Evolutionary conservation across 2,888 invertebrate species (phyloP), one percentile per base, ranked within the genome.

Genomic region (Schrankia costaestrigalis): DNA sequence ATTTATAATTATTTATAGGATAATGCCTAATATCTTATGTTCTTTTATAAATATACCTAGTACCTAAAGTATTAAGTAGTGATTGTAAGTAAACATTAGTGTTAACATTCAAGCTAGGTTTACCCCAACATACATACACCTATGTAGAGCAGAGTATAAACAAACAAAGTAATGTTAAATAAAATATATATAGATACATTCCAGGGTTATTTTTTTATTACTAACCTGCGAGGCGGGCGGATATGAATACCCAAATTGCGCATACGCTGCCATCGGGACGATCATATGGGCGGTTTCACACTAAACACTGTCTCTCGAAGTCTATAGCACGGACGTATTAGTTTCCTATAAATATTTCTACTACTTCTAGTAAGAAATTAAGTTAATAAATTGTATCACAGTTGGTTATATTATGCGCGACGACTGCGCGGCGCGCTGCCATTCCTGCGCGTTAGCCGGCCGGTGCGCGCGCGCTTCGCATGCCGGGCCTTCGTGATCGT

Each of bases 181-280:
- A n/a, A n/a, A n/a, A n/a, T n/a, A 8, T 21, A 21, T n/a, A 3
- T 21, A 8, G 21, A 21, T 21, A 21, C 21, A 21, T n/a, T 21
- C n/a, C 3, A 8, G 5, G 3, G 21, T 6, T 21, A 21, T 6
- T 15, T 14, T 11, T 1, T 1, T 6, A 1, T 11, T 11, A 84
- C 91, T 90, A 89, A 96, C 96, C 95, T 96, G 96, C 70, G 95
- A 93, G 77, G 95, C 94, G 91, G 96, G 91, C 91, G 95, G 94
- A 90, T 96, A 96, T 71, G 94, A 91, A 86, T 96, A 96, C 90
- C 96, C 95, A 89, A 96, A 96, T 89, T 96, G 96, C 78, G 96
- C 92, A 89, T 96, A 96, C 69, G 95, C 94, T 82, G 96, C 89
- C 89, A 89, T 88, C 65, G 86, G 86, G 83, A 86, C 83, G 86